Evolutionary conservation across 2,113 vertebrate species (phyloP).

Genomic region (Nematolebias whitei): DNA sequence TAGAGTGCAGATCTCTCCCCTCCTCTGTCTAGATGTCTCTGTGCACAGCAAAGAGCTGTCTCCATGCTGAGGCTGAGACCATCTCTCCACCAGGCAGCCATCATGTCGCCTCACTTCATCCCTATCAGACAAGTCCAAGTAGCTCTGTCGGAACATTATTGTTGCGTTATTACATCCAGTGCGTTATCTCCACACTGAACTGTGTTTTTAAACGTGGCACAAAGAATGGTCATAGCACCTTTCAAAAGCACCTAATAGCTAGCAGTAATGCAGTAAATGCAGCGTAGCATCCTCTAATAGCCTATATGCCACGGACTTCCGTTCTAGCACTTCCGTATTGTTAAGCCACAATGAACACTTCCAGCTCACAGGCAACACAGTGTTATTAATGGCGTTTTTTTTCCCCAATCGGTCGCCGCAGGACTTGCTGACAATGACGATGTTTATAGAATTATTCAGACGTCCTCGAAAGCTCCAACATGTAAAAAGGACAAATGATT

Average conservation of each 20-base stretch:
- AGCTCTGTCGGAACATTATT: background rate
- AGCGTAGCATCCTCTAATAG: background rate
- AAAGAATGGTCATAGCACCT: background rate
- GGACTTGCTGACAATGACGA: no score
- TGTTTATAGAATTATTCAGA: no score
- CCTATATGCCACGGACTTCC: no score
- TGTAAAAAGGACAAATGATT: no score
- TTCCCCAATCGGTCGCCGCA: no score
- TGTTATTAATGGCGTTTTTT: no score
- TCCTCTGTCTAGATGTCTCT: background rate
- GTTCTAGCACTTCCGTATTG: no score
- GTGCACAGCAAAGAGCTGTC: background rate
- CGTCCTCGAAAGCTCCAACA: no score
- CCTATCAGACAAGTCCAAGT: background rate
- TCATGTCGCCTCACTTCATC: background rate
- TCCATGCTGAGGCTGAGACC: background rate
- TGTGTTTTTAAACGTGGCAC: conserved; percentile 6
- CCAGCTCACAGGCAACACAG: no score
- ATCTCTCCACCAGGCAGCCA: background rate
- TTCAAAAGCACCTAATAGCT: conserved; percentile 1
- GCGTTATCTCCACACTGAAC: background rate
- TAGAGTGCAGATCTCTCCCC: background rate
- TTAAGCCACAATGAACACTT: no score
- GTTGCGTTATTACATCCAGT: background rate
- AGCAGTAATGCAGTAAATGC: background rate